Conservation (phyloP, 2,113 vertebrate genomes). For the Tichodroma muraria region DNA sequence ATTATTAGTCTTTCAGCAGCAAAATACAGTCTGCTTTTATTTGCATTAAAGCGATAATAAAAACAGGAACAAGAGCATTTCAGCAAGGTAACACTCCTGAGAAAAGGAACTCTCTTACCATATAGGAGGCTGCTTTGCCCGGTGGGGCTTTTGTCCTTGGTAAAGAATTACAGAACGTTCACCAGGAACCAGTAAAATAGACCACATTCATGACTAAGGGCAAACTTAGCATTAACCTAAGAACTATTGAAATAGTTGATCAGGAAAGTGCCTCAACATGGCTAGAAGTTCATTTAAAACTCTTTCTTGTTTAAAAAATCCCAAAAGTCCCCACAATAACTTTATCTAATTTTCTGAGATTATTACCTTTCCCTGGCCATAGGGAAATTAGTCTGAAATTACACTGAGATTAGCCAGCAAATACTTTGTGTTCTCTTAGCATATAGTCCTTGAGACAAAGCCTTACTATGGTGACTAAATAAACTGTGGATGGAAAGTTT, state of each 20-base stretch:
- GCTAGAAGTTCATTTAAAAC: background rate
- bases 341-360: background rate
- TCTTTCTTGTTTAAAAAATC: background rate
- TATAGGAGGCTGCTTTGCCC: background rate
- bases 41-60: background rate
- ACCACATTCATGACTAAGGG: background rate
- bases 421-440: background rate
- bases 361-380: background rate
- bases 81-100: background rate
- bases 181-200: background rate
- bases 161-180: background rate
- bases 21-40: background rate
- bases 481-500: background rate
- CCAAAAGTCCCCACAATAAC: background rate
- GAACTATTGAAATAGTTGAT: background rate
- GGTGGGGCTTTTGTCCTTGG: background rate
- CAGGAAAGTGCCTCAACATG: background rate
- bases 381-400: background rate
- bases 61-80: background rate
- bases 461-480: background rate
- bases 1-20: background rate
- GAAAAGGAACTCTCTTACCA: background rate
- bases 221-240: background rate
- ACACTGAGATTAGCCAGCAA: background rate
- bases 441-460: background rate